phyloP scores from a whole-genome alignment of 53 echinoderm and acorn worm species.

The Mesocentrotus franciscanus region DNA sequence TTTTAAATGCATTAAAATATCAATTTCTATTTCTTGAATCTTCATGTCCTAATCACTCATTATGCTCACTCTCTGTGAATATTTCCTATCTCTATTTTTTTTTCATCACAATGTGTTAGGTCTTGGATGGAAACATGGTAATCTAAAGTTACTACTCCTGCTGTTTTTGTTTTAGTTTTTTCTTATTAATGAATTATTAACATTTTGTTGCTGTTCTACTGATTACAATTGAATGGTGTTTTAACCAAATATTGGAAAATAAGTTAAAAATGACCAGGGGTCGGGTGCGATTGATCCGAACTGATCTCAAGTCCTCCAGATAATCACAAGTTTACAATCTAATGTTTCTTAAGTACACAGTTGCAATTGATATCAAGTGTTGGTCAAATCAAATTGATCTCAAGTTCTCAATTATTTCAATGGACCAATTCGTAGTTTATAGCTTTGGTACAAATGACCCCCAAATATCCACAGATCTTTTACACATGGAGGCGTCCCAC shows the following conservation, averaged over 20 bases:
- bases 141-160: neutral
- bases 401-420: no score
- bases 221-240: neutral
- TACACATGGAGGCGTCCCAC: no score
- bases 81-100: neutral
- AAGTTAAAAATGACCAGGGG: neutral
- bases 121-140: conserved; percentile 65
- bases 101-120: neutral
- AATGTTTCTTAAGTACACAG: no score
- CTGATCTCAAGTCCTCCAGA: no score
- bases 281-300: no score
- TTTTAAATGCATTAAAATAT: neutral
- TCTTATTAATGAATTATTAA: neutral
- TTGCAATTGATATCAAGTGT: no score
- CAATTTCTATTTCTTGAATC: neutral
- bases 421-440: no score
- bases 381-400: no score
- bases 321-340: no score
- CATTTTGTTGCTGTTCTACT: conserved; percentile 42
- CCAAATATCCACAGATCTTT: no score
- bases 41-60: neutral
- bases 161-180: neutral
- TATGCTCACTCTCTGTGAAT: neutral
- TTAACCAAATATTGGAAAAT: neutral
- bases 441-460: no score